phyloP scores from a whole-genome alignment of 2,797 vertebrate species.

The Syngnathus rostellatus region DNA sequence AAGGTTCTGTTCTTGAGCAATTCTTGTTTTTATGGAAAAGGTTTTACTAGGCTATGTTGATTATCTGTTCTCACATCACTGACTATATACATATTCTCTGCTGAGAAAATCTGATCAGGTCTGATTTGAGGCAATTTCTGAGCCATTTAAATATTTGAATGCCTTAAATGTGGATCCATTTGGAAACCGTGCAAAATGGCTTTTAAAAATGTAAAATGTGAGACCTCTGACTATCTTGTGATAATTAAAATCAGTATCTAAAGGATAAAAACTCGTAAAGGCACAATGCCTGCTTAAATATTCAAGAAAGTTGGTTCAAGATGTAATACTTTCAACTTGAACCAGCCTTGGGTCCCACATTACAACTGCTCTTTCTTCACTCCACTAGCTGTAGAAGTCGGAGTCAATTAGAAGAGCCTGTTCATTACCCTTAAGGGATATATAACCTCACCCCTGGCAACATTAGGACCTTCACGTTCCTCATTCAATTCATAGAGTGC shows the following conservation, averaged over 20 bases:
- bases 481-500: not conserved
- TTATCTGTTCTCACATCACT: not conserved
- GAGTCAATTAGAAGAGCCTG: conserved; percentile 2
- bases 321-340: not conserved
- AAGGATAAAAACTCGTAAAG: too few species aligned
- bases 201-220: too few species aligned
- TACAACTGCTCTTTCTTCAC: conserved; percentile 1
- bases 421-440: not conserved
- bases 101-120: too few species aligned
- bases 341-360: not conserved
- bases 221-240: too few species aligned
- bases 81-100: too few species aligned
- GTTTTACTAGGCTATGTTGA: not conserved
- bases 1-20: not conserved
- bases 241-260: too few species aligned
- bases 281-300: not conserved
- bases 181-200: too few species aligned
- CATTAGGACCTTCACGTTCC: not conserved
- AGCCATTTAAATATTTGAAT: too few species aligned
- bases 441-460: not conserved
- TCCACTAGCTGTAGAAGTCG: not conserved
- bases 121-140: too few species aligned
- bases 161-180: too few species aligned
- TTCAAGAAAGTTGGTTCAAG: not conserved
- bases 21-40: not conserved